Conservation (phyloP, 1,140 invertebrate genomes). For the Listronotus oregonensis region DNA sequence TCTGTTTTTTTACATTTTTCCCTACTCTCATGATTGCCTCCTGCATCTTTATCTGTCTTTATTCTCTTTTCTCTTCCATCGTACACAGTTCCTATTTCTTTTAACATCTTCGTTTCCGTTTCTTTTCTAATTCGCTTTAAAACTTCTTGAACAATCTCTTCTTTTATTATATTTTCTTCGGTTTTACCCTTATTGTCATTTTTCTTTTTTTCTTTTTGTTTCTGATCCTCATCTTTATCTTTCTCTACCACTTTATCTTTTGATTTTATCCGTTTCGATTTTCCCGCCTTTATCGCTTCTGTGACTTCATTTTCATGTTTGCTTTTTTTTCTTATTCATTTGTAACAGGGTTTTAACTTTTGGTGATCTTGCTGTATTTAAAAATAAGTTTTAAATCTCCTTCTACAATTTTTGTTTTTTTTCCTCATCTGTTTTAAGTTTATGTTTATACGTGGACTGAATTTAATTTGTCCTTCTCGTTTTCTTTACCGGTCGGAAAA, state of each 20-base stretch:
- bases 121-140: constrained; percentile 15
- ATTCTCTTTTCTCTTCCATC: too few species aligned
- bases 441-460: not conserved
- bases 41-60: too few species aligned
- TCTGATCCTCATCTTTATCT: too few species aligned
- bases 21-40: too few species aligned
- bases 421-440: constrained; percentile 6
- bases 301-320: not conserved
- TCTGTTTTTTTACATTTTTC: too few species aligned
- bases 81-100: not conserved
- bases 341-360: constrained; percentile 31
- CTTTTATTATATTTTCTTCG: not conserved
- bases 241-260: not conserved
- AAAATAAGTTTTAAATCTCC: constrained; percentile 35
- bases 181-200: not conserved
- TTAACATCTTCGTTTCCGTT: not conserved
- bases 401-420: constrained; percentile 33
- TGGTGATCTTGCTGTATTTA: constrained; percentile 37
- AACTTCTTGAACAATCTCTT: constrained; percentile 26
- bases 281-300: not conserved
- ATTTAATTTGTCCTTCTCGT: too few species aligned
- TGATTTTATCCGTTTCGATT: not conserved
- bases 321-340: constrained; percentile 4
- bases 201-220: constrained; percentile 1
- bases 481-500: too few species aligned